A percentile compares a stretch with the other conserved stretches of the same genome.
Evolutionary conservation across 2,888 invertebrate genomes (phyloP).

Genomic region (Ormyrus nitidulus): DNA sequence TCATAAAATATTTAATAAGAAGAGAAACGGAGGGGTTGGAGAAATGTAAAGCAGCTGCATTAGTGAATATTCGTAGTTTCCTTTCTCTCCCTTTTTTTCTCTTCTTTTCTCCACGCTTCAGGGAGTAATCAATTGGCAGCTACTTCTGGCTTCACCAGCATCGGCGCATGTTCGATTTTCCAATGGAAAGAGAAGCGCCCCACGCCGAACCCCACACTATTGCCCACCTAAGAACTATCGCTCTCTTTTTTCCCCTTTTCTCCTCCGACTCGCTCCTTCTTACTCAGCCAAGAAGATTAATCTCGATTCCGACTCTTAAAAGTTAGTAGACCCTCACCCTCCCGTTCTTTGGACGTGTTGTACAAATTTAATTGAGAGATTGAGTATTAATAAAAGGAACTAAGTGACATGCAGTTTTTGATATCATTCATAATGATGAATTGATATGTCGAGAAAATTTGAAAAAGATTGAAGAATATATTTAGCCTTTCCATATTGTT

Average conservation of each 20-base stretch:
- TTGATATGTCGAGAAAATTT: background rate
- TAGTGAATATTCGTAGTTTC: background rate
- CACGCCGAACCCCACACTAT: no score
- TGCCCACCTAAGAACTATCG: background rate
- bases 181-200: background rate
- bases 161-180: conserved; percentile 5
- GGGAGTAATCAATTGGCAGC: conserved; percentile 8
- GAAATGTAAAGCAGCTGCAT: background rate
- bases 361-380: background rate
- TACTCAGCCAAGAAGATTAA: background rate
- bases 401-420: background rate
- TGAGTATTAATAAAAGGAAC: background rate
- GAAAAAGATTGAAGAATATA: no score
- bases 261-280: background rate
- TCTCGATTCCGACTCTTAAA: conserved; percentile 5
- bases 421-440: background rate
- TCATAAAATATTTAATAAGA: background rate
- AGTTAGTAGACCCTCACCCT: background rate
- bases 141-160: background rate
- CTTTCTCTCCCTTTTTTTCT: background rate
- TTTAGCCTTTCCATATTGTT: no score
- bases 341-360: background rate
- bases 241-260: background rate
- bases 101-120: background rate
- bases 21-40: background rate